phyloP scores from a whole-genome alignment of 1,140 invertebrate species.

The Nebria ingens region DNA sequence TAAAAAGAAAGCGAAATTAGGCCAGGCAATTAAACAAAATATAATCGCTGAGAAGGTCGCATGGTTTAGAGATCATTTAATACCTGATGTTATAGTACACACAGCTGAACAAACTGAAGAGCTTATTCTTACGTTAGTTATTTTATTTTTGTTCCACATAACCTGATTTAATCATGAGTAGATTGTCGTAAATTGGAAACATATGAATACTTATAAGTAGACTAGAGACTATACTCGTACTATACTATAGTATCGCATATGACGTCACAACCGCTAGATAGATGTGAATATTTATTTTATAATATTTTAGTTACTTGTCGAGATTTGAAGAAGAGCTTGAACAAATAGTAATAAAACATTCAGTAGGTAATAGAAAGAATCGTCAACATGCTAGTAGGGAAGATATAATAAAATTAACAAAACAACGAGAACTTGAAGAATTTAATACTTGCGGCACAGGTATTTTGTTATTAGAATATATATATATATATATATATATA shows the following conservation, averaged over 20 bases:
- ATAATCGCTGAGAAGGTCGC: conserved; percentile 58
- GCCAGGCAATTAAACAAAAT: conserved; percentile 55
- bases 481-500: neutral
- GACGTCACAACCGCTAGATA: conserved; percentile 19
- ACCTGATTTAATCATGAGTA: too few species aligned
- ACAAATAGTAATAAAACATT: conserved; percentile 63
- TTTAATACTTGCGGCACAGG: conserved; percentile 62
- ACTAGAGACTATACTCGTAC: conserved; percentile 7
- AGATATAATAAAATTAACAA: conserved; percentile 59
- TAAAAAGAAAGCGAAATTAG: conserved; percentile 52
- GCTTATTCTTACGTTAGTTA: conserved; percentile 47
- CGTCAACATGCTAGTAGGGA: conserved; percentile 64
- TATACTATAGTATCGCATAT: conserved; percentile 14
- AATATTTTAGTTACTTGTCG: conserved; percentile 38
- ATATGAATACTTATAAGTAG: too few species aligned
- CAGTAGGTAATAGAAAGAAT: conserved; percentile 55
- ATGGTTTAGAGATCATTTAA: conserved; percentile 56
- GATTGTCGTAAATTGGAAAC: too few species aligned
- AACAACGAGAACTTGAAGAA: conserved; percentile 56
- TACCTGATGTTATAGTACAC: conserved; percentile 39
- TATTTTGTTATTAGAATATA: conserved; percentile 23
- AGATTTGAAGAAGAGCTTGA: conserved; percentile 67
- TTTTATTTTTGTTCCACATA: too few species aligned
- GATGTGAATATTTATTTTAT: conserved; percentile 13
- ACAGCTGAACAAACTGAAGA: conserved; percentile 44